Evolutionary conservation across 2,888 invertebrate species (phyloP), one percentile per base, ranked within the genome.

Genomic region (Sympetrum striolatum): DNA sequence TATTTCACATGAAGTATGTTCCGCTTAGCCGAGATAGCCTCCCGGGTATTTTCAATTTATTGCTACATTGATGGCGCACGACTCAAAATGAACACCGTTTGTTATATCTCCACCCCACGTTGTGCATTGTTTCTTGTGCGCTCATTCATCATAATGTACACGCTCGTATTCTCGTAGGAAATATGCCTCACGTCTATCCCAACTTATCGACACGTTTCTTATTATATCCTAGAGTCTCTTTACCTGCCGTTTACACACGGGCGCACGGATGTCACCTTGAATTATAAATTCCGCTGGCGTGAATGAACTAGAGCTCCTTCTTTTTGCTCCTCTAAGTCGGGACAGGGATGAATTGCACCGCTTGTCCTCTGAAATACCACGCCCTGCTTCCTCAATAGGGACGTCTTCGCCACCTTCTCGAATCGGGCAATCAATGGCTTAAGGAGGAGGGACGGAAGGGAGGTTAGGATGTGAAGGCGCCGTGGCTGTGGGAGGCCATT

Each of bases 401-500:
- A 60, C 86, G 58, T 86, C 86, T 86, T 64, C 60, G 64, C 86
- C 86, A 64, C 86, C 86, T 60, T 39, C n/a, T 35, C 37, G 64
- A 64, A 86, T 86, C 86, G 60, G 64, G 37, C 86, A 86, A 86
- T 86, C 86, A 86, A 86, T 86, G 86, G 60, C 86, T 86, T 39
- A 35, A 35, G 53, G 25, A 15, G n/a, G 48, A 12, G 53, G 81
- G 81, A n/a, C 4, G 18, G 48, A 15, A 15, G 81, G 81, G 81
- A 25, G 48, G 81, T 14, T 10, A 53, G 35, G 25, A 22, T 25
- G 58, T 10, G 82, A 58, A 31, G 82, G 58, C 35, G 44, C 53
- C 60, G 22, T 37, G 86, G 86, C 86, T 35, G 86, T 86, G 86
- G 86, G 86, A 86, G 86, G 60, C 86, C 86, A 64, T 86, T 86